Evolutionary conservation across 1,140 invertebrate species (phyloP).

Genomic region (Drosophila obscura): DNA sequence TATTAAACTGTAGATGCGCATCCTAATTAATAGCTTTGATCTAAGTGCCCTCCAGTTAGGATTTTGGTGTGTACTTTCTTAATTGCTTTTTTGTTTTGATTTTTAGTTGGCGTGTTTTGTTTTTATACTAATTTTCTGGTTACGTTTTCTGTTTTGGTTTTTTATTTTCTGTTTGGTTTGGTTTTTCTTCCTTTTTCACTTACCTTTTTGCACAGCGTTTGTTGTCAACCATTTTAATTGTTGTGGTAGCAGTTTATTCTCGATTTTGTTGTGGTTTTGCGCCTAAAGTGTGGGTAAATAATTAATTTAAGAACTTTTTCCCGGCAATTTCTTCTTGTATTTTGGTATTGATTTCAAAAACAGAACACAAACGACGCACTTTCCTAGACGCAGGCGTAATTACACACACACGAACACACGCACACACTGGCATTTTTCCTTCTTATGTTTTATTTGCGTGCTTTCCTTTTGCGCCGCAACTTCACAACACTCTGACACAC

Average conservation of each 20-base stretch:
- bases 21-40: too few species aligned
- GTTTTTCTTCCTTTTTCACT: slow-evolving; percentile 2
- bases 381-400: slow-evolving; percentile 67
- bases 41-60: too few species aligned
- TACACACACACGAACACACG: slow-evolving; percentile 5
- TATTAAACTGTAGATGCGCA: too few species aligned
- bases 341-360: slow-evolving; percentile 81
- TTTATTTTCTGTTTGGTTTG: slow-evolving; percentile 6
- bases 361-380: slow-evolving; percentile 69
- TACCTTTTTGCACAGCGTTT: slow-evolving; percentile 33
- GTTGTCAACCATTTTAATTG: slow-evolving; percentile 18
- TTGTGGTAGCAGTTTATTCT: slow-evolving; percentile 5
- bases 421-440: slow-evolving; percentile 13
- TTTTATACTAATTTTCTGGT: slow-evolving; percentile 48
- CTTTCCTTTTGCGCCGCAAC: slow-evolving; percentile 77
- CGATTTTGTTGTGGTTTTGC: slow-evolving; percentile 4
- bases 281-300: background rate
- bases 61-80: too few species aligned
- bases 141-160: slow-evolving; percentile 30
- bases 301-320: too few species aligned
- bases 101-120: too few species aligned
- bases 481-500: slow-evolving; percentile 67
- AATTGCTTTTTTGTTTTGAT: too few species aligned
- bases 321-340: slow-evolving; percentile 53
- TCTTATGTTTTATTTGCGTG: slow-evolving; percentile 62